phyloP scores from a whole-genome alignment of 2,797 vertebrate genomes.

The Pangasius sanitwongsei region DNA sequence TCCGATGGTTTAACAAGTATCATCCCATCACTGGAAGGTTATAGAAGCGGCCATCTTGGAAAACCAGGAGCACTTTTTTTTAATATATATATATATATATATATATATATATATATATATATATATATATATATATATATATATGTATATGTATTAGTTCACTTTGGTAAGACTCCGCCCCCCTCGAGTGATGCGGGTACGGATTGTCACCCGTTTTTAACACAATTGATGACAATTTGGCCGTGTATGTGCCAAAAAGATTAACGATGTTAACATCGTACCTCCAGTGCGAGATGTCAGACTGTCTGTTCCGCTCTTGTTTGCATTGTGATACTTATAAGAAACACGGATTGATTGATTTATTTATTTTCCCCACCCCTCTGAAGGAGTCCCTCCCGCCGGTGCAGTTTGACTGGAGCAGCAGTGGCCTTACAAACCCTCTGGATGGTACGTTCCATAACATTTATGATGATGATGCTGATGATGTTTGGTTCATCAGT shows the following conservation, averaged over 20 bases:
- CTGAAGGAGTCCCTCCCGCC: constrained; percentile 92
- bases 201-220: background rate
- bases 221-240: background rate
- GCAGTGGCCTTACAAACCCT: constrained; percentile 99
- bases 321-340: background rate
- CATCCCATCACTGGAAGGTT: background rate
- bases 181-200: background rate
- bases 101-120: too few relatives aligned
- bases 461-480: background rate
- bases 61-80: background rate
- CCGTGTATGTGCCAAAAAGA: background rate
- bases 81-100: too few relatives aligned
- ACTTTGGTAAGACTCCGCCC: background rate
- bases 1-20: background rate
- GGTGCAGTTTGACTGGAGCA: constrained; percentile 99
- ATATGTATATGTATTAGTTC: too few relatives aligned
- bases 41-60: background rate
- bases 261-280: background rate
- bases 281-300: background rate
- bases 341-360: background rate
- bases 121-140: too few relatives aligned
- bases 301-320: background rate
- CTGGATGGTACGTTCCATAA: constrained; percentile 90
- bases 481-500: background rate
- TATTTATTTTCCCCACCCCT: background rate